These are phyloP conservation scores for Nomada lathburiana DNA, from an alignment of 2,888 invertebrate species.

Conservation along the genomic window DNA sequence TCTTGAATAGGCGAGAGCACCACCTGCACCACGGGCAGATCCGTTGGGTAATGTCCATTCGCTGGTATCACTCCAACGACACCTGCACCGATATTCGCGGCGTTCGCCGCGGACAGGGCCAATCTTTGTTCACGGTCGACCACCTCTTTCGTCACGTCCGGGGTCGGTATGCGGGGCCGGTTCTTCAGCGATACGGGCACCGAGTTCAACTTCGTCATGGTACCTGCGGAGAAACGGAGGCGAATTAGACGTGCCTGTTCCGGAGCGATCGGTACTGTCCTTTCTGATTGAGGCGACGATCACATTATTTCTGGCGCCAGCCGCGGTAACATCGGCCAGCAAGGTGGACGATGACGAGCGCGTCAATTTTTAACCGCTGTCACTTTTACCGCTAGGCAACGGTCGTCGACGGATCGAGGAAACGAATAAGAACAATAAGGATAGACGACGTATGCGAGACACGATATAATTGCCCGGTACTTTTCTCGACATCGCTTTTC, in stretches of 20 bases:
- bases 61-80: conserved; percentile 89
- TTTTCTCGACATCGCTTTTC: conserved; percentile 29
- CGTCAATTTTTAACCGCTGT: conserved; percentile 23
- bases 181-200: conserved; percentile 90
- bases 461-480: conserved; percentile 42
- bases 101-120: conserved; percentile 83
- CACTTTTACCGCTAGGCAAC: conserved; percentile 47
- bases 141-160: conserved; percentile 93
- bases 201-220: conserved; percentile 88
- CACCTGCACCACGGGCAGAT: conserved; percentile 91
- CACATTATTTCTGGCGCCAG: conserved; percentile 1
- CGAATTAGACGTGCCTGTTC: conserved; percentile 14
- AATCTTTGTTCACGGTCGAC: conserved; percentile 90
- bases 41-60: conserved; percentile 86
- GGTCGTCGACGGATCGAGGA: conserved; percentile 37
- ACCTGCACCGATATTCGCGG: conserved; percentile 86
- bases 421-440: conserved; percentile 19
- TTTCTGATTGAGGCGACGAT: conserved; percentile 39
- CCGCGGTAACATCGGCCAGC: not conserved
- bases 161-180: conserved; percentile 95
- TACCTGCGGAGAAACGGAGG: conserved; percentile 84
- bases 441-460: not conserved
- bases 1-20: conserved; percentile 94
- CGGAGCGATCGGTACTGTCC: not conserved
- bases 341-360: conserved; percentile 30